A percentile compares a stretch with the other conserved stretches of the same genome.
Evolutionary conservation across 2,888 invertebrate genomes (phyloP).

Genomic region (Melinopterus prodromus): DNA sequence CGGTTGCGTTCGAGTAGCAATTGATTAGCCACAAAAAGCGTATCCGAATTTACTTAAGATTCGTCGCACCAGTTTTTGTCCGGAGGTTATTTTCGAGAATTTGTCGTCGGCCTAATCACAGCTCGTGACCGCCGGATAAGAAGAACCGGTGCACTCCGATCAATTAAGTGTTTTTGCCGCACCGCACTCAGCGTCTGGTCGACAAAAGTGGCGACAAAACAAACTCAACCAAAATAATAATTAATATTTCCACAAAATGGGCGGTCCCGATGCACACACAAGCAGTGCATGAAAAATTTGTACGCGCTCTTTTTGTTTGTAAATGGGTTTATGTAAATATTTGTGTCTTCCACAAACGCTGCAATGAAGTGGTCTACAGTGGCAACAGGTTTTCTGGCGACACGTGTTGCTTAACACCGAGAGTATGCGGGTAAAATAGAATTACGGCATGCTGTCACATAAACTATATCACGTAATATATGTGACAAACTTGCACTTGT

Average conservation of each 20-base stretch:
- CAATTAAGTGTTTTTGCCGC: neutral
- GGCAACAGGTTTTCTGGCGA: neutral
- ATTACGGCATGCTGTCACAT: neutral
- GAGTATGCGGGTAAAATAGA: neutral
- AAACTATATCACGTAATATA: neutral
- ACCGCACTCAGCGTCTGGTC: neutral
- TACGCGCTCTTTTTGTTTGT: neutral
- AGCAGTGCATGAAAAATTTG: neutral
- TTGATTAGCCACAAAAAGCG: slow-evolving; percentile 34
- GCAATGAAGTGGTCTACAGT: neutral
- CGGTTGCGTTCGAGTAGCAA: slow-evolving; percentile 16
- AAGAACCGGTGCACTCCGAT: neutral
- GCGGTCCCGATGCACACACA: neutral
- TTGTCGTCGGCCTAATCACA: slow-evolving; percentile 22
- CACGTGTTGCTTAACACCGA: neutral
- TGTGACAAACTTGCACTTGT: neutral
- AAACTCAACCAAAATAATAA: neutral
- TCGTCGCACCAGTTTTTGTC: slow-evolving; percentile 32
- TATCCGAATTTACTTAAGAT: slow-evolving; percentile 35
- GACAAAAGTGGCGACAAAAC: neutral
- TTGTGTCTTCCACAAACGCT: neutral
- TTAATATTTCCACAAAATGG: slow-evolving; percentile 25
- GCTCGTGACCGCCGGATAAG: slow-evolving; percentile 17
- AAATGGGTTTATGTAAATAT: neutral
- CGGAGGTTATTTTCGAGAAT: slow-evolving; percentile 26